Percentiles rank a stretch among this genome's conserved stretches.
Conservation (phyloP, 2,888 invertebrate species). For the Polyommatus icarus region DNA sequence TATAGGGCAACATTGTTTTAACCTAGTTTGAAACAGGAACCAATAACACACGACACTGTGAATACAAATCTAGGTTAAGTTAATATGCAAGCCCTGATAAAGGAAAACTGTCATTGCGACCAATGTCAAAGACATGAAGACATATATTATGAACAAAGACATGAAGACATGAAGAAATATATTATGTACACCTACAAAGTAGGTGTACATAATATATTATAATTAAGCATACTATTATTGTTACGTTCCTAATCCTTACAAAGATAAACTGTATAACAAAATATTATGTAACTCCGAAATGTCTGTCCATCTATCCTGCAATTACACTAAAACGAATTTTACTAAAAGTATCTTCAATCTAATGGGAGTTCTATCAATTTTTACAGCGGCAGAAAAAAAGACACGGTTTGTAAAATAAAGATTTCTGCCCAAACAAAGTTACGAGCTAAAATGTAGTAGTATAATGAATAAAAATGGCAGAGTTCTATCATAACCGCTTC, state of each 20-base stretch:
- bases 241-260: neutral
- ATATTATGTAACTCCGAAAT: too few relatives aligned
- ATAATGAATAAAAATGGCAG: too few relatives aligned
- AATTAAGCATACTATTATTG: too few relatives aligned
- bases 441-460: too few relatives aligned
- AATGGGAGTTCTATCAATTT: too few relatives aligned
- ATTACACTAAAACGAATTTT: too few relatives aligned
- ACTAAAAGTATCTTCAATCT: too few relatives aligned
- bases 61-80: conserved; percentile 24
- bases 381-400: too few relatives aligned
- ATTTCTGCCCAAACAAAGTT: too few relatives aligned
- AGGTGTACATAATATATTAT: too few relatives aligned
- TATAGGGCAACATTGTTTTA: neutral
- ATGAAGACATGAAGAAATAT: neutral
- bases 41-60: neutral
- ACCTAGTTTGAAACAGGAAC: neutral
- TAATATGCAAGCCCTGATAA: conserved; percentile 25
- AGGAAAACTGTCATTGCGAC: conserved; percentile 15
- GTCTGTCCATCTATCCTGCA: too few relatives aligned
- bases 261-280: neutral
- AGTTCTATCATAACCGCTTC: neutral
- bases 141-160: neutral
- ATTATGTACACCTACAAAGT: neutral
- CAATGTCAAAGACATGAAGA: conserved; percentile 16
- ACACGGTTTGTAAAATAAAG: too few relatives aligned